Percentiles rank a stretch among this genome's conserved stretches.
Evolutionary conservation across 2,797 vertebrate species (phyloP).

Genomic region (Eurystomus glaucurus): DNA sequence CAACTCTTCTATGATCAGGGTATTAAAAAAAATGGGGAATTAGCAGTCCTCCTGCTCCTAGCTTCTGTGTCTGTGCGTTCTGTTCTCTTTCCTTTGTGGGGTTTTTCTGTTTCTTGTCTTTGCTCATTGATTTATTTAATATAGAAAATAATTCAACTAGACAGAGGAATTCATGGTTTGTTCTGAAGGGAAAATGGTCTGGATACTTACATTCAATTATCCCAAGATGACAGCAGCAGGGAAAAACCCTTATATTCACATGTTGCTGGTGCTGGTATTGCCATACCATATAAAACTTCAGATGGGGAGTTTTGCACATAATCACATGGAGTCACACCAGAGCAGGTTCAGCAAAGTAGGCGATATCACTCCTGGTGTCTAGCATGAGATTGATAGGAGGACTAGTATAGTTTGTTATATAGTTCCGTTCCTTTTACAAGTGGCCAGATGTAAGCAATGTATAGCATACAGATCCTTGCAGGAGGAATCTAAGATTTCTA

Average conservation of each 20-base stretch:
- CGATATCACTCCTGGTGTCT: background rate
- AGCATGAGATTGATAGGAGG: accelerated
- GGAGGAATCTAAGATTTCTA: background rate
- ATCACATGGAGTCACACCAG: background rate
- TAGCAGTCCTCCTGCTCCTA: accelerated
- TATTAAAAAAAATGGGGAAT: background rate
- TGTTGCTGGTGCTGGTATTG: accelerated
- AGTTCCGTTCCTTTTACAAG: background rate
- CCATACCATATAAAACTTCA: background rate
- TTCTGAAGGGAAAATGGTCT: background rate
- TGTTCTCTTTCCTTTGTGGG: background rate
- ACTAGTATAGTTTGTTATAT: background rate
- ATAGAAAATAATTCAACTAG: background rate
- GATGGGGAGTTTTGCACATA: background rate
- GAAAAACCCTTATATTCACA: background rate
- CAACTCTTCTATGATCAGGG: background rate
- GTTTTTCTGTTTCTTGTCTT: background rate
- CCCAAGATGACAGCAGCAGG: background rate
- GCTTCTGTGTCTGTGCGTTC: background rate
- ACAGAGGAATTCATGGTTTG: background rate
- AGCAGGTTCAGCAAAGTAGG: background rate
- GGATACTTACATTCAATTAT: background rate
- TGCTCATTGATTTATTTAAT: background rate
- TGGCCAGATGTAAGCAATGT: background rate
- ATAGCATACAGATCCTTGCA: background rate